A percentile compares a stretch with the other conserved stretches of the same genome.
phyloP scores from a whole-genome alignment of 2,113 vertebrate species.

The Tychaedon coryphoeus region DNA sequence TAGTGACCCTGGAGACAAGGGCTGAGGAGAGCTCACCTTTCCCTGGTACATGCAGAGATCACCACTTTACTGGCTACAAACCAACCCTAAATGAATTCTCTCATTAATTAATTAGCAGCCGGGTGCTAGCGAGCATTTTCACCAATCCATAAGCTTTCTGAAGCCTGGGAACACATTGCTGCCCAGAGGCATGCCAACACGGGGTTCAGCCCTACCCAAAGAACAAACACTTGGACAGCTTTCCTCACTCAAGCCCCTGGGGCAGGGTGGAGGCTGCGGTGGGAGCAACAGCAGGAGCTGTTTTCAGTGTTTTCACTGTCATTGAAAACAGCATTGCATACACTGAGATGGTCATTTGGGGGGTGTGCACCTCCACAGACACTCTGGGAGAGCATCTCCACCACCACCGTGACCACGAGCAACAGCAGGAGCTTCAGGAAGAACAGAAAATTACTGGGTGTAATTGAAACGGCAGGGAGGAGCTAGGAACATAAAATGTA shows the following conservation, averaged over 20 bases:
- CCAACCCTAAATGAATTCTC: background rate
- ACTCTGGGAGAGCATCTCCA: background rate
- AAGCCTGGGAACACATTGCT: background rate
- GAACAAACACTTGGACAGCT: background rate
- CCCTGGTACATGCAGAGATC: background rate
- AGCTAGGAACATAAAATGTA: slow-evolving; percentile 12
- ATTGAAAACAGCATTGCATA: background rate
- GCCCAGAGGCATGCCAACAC: background rate
- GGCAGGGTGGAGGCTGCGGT: background rate
- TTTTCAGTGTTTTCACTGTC: background rate
- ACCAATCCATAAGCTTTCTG: background rate
- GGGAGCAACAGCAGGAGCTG: background rate
- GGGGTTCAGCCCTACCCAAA: background rate
- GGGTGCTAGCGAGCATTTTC: fast-evolving
- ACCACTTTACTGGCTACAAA: background rate
- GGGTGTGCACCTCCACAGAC: background rate
- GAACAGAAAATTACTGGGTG: slow-evolving; percentile 9
- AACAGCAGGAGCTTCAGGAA: slow-evolving; percentile 6
- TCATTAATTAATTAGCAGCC: background rate
- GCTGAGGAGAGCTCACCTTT: background rate
- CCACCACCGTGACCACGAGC: background rate
- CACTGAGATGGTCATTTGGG: background rate
- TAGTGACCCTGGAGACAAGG: background rate
- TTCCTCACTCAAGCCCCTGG: background rate
- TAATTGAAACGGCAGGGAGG: slow-evolving; percentile 55